Percentiles rank a stretch among this genome's conserved stretches.
Conservation (phyloP, 1,140 invertebrate genomes). For the Phymastichus coffea region DNA sequence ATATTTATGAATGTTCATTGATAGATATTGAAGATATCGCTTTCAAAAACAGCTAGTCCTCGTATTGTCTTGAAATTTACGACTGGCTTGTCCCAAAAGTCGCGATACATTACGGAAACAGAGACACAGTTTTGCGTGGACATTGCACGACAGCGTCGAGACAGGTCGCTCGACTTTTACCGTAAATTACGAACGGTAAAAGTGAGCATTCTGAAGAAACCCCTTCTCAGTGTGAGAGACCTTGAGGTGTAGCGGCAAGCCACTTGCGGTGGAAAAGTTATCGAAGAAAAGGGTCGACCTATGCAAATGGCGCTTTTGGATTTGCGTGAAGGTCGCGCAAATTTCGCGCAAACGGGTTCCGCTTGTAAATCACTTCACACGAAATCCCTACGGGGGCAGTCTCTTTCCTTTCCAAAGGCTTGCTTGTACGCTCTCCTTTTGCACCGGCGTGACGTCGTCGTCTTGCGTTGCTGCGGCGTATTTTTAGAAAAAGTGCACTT, state of each 20-base stretch:
- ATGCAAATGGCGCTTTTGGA: constrained; percentile 41
- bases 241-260: too few relatives aligned
- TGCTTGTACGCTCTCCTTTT: constrained; percentile 11
- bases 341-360: constrained; percentile 47
- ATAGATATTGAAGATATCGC: too few relatives aligned
- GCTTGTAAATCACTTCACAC: constrained; percentile 43
- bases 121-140: constrained; percentile 3
- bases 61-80: too few relatives aligned
- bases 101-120: too few relatives aligned
- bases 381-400: constrained; percentile 34
- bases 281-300: constrained; percentile 39
- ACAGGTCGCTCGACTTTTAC: constrained; percentile 3
- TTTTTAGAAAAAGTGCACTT: neutral
- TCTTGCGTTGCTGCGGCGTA: neutral
- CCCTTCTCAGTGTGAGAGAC: constrained; percentile 33
- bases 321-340: constrained; percentile 45
- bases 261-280: constrained; percentile 41
- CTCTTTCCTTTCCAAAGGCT: constrained; percentile 15
- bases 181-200: constrained; percentile 16
- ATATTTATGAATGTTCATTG: too few relatives aligned
- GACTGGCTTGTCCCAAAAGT: too few relatives aligned
- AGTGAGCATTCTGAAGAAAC: constrained; percentile 10
- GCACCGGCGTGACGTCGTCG: constrained; percentile 6
- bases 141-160: too few relatives aligned
- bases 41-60: too few relatives aligned